Base-by-base conservation (phyloP, 1,140 invertebrate genomes). In the Camponotus floridanus region DNA sequence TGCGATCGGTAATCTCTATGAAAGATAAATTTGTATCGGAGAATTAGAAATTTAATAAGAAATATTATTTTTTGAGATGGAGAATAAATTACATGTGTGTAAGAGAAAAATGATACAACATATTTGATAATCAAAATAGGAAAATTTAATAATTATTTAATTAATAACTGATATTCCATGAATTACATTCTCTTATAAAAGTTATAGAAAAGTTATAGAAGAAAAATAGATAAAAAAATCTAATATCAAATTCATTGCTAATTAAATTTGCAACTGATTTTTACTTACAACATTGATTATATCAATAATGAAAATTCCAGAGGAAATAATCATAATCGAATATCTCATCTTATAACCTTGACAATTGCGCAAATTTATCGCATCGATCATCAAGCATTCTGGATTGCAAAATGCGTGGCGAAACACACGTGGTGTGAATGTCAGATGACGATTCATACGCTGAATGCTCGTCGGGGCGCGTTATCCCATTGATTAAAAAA, bases 11-110 rank as follows among this genome's bases (percentile, higher is more conserved):
- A 87, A 88, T 61, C 57, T 59, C 26, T 76, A 85, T 74, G 67
- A 59, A 87, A 85, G 79, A 73, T 74, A 64, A 89, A 88, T 86
- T 84, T 33, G 21, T 51, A 36, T 21, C 42, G 2, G 51, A 81
- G 5, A 31, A 45, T 8, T 64, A 31, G 36, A 18, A 26, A 61
- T 42, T 71, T 33, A 31, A 61, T 81, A 21, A 73, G 21, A 81
- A 71, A 42, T 81, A 33, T 26, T 39, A 39, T 18, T 57, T 45
- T n/a, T n/a, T 26, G 26, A 57, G 55, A 42, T 45, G 26, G 3
- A 57, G 55, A 80, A 8, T 42, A 71, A 18, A 21, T 70, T 13
- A n/a, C 0, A 21, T 13, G 9, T 51, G 15, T 18, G 15, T 26
- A 26, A 51, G 13, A 71, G 39, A 21, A 36, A 4, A 1, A 80